Conservation (phyloP, 2,888 invertebrate genomes). For the Apoderus coryli region DNA sequence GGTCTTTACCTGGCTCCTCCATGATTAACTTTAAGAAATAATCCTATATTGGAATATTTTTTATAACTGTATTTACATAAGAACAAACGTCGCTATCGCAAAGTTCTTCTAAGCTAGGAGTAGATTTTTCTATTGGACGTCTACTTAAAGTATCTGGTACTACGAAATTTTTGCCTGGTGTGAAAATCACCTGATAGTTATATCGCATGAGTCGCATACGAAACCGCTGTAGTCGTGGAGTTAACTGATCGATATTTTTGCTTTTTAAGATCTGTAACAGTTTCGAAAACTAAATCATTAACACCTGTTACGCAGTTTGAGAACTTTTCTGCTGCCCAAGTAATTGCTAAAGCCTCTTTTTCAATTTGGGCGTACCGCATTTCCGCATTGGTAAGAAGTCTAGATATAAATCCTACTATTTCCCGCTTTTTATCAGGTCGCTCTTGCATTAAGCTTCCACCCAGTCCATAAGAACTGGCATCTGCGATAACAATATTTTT, state of each 20-base stretch:
- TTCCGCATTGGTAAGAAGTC: conserved; percentile 22
- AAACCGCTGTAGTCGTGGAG: conserved; percentile 16
- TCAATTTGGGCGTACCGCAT: conserved; percentile 26
- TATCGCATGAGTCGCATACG: conserved; percentile 12
- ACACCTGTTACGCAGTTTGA: conserved; percentile 4
- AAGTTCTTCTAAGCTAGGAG: neutral
- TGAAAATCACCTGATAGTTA: conserved; percentile 8
- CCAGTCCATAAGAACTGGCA: conserved; percentile 14
- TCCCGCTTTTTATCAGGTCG: conserved; percentile 13
- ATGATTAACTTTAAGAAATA: conserved; percentile 5
- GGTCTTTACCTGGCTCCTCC: conserved; percentile 3
- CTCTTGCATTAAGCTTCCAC: conserved; percentile 16
- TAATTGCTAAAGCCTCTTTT: conserved; percentile 26
- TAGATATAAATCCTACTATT: conserved; percentile 25
- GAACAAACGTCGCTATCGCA: neutral
- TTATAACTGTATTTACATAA: conserved; percentile 1
- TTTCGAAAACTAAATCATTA: conserved; percentile 18
- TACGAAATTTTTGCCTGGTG: conserved; percentile 9
- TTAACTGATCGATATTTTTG: conserved; percentile 21
- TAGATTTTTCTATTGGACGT: neutral
- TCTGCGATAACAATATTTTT: conserved; percentile 21
- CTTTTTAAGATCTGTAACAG: conserved; percentile 18
- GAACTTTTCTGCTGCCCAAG: conserved; percentile 21
- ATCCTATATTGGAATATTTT: conserved; percentile 5
- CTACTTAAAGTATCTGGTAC: conserved; percentile 8